These are phyloP conservation scores for Trisateles emortualis DNA, from an alignment of 2,888 invertebrate species.

Conservation along the genomic window DNA sequence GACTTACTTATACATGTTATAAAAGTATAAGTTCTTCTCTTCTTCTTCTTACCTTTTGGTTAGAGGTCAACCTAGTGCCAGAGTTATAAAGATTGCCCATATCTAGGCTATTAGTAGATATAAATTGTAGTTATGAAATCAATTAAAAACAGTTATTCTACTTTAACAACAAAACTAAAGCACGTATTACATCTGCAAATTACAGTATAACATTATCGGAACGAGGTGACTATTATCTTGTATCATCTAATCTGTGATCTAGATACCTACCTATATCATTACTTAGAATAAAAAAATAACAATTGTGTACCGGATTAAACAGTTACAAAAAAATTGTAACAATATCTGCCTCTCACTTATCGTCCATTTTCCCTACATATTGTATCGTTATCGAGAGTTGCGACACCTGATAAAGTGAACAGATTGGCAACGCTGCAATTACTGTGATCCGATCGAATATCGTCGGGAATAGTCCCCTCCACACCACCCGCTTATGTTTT, in stretches of 20 bases:
- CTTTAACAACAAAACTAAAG: neutral
- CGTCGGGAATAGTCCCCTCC: conserved; percentile 80
- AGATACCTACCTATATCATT: conserved; percentile 6
- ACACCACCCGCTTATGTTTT: conserved; percentile 71
- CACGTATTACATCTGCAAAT: neutral
- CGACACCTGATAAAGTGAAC: conserved; percentile 77
- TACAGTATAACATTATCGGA: neutral
- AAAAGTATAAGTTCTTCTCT: no score
- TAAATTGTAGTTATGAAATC: neutral
- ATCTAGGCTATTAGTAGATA: no score
- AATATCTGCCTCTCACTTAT: conserved; percentile 69
- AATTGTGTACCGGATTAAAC: conserved; percentile 21
- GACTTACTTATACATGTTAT: no score
- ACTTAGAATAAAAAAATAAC: conserved; percentile 17
- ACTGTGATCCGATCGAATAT: conserved; percentile 83
- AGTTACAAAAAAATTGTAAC: conserved; percentile 53
- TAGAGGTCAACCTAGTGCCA: no score
- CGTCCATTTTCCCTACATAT: conserved; percentile 74
- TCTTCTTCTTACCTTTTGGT: no score
- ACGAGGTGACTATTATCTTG: neutral
- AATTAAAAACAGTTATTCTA: neutral
- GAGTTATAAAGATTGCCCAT: no score
- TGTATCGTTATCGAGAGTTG: conserved; percentile 73
- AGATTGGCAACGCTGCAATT: conserved; percentile 83
- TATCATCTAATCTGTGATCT: conserved; percentile 10